Evolutionary conservation across 2,113 vertebrate species (phyloP).

Genomic region (Pelobates fuscus): DNA sequence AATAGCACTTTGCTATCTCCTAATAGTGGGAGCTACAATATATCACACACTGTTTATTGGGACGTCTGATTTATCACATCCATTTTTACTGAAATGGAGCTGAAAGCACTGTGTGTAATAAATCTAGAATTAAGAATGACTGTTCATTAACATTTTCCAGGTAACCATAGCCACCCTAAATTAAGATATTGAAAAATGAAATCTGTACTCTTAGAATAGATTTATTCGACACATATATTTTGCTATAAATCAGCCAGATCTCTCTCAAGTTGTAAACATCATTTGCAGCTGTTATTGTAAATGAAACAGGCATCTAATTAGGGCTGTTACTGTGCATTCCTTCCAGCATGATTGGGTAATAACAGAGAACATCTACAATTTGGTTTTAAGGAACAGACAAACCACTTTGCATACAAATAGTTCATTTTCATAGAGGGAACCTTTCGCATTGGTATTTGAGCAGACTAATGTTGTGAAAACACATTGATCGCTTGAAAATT

Average conservation of each 20-base stretch:
- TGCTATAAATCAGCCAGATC: not conserved
- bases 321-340: constrained; percentile 15
- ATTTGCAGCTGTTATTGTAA: constrained; percentile 30
- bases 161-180: no score
- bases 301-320: constrained; percentile 24
- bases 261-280: constrained; percentile 6
- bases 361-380: constrained; percentile 32
- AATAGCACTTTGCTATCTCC: no score
- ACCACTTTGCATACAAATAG: constrained; percentile 41
- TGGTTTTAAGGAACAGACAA: constrained; percentile 26
- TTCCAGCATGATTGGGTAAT: constrained; percentile 37
- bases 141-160: no score
- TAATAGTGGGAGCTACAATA: no score
- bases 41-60: no score
- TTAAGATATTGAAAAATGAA: no score
- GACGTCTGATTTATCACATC: no score
- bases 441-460: constrained; percentile 6
- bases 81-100: no score
- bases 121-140: no score
- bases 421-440: constrained; percentile 16
- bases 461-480: constrained; percentile 18
- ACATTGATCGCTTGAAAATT: constrained; percentile 4
- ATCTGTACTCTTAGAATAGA: not conserved
- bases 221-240: not conserved
- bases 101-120: no score